Percentiles rank a stretch among this genome's conserved stretches.
Conservation (phyloP, 2,888 invertebrate species). For the Alloplasta piceator region DNA sequence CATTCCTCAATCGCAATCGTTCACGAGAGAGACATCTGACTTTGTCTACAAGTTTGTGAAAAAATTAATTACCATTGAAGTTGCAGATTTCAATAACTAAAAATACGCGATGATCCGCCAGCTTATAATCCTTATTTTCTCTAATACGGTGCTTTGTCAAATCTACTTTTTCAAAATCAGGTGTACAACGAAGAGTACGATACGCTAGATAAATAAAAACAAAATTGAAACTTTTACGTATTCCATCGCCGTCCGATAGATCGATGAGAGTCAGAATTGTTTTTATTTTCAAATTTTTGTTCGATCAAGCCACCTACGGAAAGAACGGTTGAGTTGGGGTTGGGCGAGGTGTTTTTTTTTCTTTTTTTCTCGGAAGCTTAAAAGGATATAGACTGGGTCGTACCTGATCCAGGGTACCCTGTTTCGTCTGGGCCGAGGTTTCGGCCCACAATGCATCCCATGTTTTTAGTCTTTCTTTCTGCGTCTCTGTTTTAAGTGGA, state of each 20-base stretch:
- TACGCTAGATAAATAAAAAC: conserved; percentile 14
- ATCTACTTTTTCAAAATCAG: conserved; percentile 31
- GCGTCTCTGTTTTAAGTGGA: conserved; percentile 82
- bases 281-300: conserved; percentile 20
- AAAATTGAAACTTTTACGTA: conserved; percentile 24
- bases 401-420: conserved; percentile 83
- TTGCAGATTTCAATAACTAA: background rate
- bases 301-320: conserved; percentile 74
- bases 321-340: conserved; percentile 30
- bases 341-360: conserved; percentile 15
- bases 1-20: background rate
- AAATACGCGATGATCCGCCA: background rate
- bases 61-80: conserved; percentile 1
- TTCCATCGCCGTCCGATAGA: conserved; percentile 27
- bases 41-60: conserved; percentile 3
- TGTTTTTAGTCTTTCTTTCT: conserved; percentile 82
- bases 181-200: background rate
- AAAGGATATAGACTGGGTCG: conserved; percentile 82
- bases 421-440: conserved; percentile 83
- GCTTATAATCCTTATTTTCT: conserved; percentile 6
- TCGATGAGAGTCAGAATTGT: conserved; percentile 28
- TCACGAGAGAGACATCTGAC: conserved; percentile 18
- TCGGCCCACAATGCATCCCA: conserved; percentile 83
- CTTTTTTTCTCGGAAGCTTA: conserved; percentile 70
- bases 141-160: conserved; percentile 48